These are phyloP conservation scores for Diplodus sargus DNA, from an alignment of 2,797 vertebrate species.

Conservation along the genomic window DNA sequence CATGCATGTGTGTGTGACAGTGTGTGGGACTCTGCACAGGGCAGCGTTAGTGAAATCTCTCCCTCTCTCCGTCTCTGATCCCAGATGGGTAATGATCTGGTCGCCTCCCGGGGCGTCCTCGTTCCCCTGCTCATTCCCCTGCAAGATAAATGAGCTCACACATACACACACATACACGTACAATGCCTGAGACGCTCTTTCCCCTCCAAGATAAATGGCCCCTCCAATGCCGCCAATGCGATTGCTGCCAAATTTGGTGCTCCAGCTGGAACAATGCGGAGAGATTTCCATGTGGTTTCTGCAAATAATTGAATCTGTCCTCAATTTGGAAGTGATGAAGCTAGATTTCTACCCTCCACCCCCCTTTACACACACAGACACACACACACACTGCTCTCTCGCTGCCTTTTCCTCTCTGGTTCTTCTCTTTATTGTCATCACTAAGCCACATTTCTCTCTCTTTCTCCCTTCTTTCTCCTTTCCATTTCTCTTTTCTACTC, in stretches of 20 bases:
- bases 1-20: constrained; percentile 41
- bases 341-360: constrained; percentile 59
- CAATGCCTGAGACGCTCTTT: constrained; percentile 67
- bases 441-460: constrained; percentile 42
- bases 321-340: constrained; percentile 86
- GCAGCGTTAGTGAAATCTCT: constrained; percentile 69
- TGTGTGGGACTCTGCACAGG: constrained; percentile 46
- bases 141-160: constrained; percentile 86
- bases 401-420: constrained; percentile 33
- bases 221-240: constrained; percentile 81
- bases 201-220: constrained; percentile 85
- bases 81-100: constrained; percentile 88
- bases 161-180: constrained; percentile 35
- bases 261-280: constrained; percentile 83
- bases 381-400: background rate
- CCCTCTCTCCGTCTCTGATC: constrained; percentile 75
- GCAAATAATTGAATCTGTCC: constrained; percentile 87
- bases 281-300: constrained; percentile 84
- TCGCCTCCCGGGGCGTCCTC: constrained; percentile 81
- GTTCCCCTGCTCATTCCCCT: constrained; percentile 80
- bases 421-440: constrained; percentile 40
- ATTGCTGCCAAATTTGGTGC: constrained; percentile 86
- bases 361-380: background rate
- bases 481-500: constrained; percentile 46
- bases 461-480: constrained; percentile 38